Evolutionary conservation across 2,113 vertebrate genomes (phyloP).

Genomic region (Etheostoma spectabile): DNA sequence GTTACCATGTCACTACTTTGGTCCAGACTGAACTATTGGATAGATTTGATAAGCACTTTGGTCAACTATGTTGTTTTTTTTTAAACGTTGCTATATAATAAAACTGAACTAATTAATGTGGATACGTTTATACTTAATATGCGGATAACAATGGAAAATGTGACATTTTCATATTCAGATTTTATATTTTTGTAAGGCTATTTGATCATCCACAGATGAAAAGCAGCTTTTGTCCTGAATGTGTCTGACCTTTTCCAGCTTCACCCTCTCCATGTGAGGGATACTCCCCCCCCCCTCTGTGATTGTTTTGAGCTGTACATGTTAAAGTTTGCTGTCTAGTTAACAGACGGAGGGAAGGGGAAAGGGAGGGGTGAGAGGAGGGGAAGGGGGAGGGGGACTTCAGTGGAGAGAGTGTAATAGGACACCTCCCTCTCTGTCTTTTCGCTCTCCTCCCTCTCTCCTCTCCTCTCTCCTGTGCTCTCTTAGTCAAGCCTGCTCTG

Average conservation of each 20-base stretch:
- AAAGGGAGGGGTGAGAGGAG: constrained; percentile 42
- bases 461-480: constrained; percentile 59
- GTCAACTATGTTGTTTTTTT: too few species aligned
- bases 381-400: constrained; percentile 45
- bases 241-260: constrained; percentile 45
- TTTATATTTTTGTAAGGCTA: neutral
- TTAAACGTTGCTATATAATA: too few species aligned
- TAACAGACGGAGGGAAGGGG: constrained; percentile 53
- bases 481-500: constrained; percentile 71
- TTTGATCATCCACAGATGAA: constrained; percentile 18
- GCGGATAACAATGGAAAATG: neutral
- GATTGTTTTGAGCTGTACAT: constrained; percentile 46
- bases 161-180: neutral
- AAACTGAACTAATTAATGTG: too few species aligned
- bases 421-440: constrained; percentile 83
- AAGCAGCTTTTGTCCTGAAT: constrained; percentile 13
- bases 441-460: constrained; percentile 69
- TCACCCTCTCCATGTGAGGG: constrained; percentile 22
- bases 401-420: constrained; percentile 81
- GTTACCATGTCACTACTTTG: neutral
- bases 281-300: constrained; percentile 16
- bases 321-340: constrained; percentile 70
- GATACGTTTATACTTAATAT: neutral
- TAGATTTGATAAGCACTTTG: neutral
- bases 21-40: neutral